Base-by-base conservation (phyloP, 1,140 invertebrate species). In the Maconellicoccus hirsutus region DNA sequence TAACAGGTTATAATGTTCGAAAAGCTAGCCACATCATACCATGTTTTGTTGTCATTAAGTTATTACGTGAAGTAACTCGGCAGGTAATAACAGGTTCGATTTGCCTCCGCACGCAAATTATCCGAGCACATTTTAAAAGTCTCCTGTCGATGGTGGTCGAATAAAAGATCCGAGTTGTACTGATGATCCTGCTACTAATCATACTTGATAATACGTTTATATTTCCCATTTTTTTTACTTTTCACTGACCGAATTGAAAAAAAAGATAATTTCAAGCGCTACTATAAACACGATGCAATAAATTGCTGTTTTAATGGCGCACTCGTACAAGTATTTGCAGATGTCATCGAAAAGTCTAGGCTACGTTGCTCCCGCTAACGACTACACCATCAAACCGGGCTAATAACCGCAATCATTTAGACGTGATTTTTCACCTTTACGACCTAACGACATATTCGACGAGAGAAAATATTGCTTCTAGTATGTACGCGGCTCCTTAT, bases 21-120 rank as follows among this genome's bases (percentile, higher is more conserved):
- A 66, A 66, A 26, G 6, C 14, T 66, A 23, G 61, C 61, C 61
- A 22, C 61, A 66, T 66, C 61, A 66, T 66, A 66, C 61, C 61
- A 19, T 66, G 61, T 66, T 66, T 66, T 66, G 61, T 66, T 66
- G 61, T 66, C 61, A 66, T 66, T 66, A 66, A 66, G 61, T 66
- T 66, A 66, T 66, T 66, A 66, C 61, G 61, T 66, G 61, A 66
- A 26, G 61, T 66, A 66, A 66, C 61, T 66, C 61, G 61, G 22
- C 61, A 25, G 21, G 61, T 66, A 66, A 66, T 66, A 66, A 66
- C 61, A 66, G 61, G 61, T 66, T 66, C 61, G 61, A 66, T 66
- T 66, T 66, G 61, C 61, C 61, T 66, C 61, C 61, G 61, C 61
- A 66, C 61, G 61, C 61, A 66, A 66, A 66, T 66, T 66, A 66